These are phyloP conservation scores for Serranus cabrilla DNA, from an alignment of 2,797 vertebrate genomes.

Conservation along the genomic window DNA sequence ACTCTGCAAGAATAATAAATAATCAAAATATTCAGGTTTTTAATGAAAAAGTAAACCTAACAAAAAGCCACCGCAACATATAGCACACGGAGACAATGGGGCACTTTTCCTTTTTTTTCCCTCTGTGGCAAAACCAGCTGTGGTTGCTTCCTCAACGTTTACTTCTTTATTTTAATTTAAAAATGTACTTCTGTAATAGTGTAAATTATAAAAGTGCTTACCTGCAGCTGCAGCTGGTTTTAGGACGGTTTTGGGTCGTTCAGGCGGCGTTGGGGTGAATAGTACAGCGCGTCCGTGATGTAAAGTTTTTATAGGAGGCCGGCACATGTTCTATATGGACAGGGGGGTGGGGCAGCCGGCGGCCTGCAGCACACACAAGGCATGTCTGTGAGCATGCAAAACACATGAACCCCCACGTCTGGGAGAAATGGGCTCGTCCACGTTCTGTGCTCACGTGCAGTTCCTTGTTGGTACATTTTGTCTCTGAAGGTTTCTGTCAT, in stretches of 20 bases:
- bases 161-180: too few relatives aligned
- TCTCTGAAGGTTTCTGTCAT: not conserved
- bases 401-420: conserved; percentile 24
- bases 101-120: not conserved
- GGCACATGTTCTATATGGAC: conserved; percentile 37
- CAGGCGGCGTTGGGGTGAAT: not conserved
- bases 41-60: not conserved
- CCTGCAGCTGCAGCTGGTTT: conserved; percentile 33
- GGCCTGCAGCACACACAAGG: conserved; percentile 10
- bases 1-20: not conserved
- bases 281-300: conserved; percentile 39
- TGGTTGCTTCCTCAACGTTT: not conserved
- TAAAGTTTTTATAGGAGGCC: conserved; percentile 67
- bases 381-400: conserved; percentile 27
- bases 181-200: not conserved
- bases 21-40: not conserved
- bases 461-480: conserved; percentile 3
- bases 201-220: conserved; percentile 25
- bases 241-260: not conserved
- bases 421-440: conserved; percentile 49
- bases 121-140: not conserved
- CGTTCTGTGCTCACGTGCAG: not conserved
- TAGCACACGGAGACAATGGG: not conserved
- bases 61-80: not conserved
- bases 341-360: conserved; percentile 60